These are phyloP conservation scores for Takifugu flavidus DNA, from an alignment of 2,113 vertebrate genomes.

Conservation along the genomic window DNA sequence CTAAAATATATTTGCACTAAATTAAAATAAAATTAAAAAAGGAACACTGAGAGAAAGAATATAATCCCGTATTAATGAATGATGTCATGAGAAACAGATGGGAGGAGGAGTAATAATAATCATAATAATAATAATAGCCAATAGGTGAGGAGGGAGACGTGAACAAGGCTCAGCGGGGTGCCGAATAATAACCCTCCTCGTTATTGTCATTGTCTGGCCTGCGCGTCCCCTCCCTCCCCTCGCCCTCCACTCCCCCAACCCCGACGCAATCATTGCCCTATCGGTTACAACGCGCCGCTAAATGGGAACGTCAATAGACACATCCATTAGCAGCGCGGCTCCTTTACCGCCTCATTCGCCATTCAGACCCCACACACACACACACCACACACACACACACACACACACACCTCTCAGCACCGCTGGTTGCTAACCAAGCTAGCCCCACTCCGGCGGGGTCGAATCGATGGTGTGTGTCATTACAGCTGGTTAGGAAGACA, in stretches of 20 bases:
- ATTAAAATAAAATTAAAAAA: neutral
- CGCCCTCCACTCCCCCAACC: slow-evolving; percentile 48
- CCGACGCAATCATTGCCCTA: slow-evolving; percentile 60
- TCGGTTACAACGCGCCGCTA: slow-evolving; percentile 63
- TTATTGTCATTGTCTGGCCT: slow-evolving; percentile 60
- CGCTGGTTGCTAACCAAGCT: slow-evolving; percentile 46
- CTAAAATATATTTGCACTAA: neutral
- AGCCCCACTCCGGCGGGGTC: slow-evolving; percentile 26
- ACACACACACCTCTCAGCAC: slow-evolving; percentile 3
- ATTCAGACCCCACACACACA: slow-evolving; percentile 47
- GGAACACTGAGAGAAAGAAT: neutral
- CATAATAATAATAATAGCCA: slow-evolving; percentile 53
- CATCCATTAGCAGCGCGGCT: slow-evolving; percentile 61
- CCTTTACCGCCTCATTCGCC: slow-evolving; percentile 55
- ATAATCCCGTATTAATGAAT: slow-evolving; percentile 30
- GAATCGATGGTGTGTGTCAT: slow-evolving; percentile 55
- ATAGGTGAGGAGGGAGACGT: slow-evolving; percentile 7
- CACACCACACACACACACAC: slow-evolving; percentile 17
- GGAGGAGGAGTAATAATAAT: slow-evolving; percentile 3
- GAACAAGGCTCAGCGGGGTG: slow-evolving; percentile 37
- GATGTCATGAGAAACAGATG: slow-evolving; percentile 33
- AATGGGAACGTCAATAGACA: slow-evolving; percentile 70
- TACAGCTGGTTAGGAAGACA: slow-evolving; percentile 47
- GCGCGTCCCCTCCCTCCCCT: slow-evolving; percentile 39
- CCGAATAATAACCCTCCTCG: slow-evolving; percentile 66